These are phyloP conservation scores for Eupeodes luniger DNA, from an alignment of 2,888 invertebrate species.

Conservation along the genomic window DNA sequence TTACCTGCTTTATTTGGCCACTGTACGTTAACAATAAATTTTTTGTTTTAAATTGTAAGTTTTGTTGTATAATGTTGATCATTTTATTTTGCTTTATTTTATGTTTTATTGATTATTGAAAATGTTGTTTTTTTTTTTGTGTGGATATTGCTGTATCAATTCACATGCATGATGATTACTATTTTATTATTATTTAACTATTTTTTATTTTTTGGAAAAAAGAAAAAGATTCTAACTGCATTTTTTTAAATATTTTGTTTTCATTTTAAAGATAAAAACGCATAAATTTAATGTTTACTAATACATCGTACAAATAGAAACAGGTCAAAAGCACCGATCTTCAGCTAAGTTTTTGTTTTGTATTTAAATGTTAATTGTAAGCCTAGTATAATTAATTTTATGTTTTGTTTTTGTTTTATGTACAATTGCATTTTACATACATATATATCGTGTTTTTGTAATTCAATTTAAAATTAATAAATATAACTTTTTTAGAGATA, in stretches of 20 bases:
- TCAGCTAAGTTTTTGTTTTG: constrained; percentile 83
- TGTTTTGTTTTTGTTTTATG: constrained; percentile 33
- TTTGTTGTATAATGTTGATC: constrained; percentile 64
- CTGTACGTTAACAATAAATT: constrained; percentile 79
- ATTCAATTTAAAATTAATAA: constrained; percentile 66
- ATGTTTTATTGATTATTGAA: constrained; percentile 65
- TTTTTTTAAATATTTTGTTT: constrained; percentile 54
- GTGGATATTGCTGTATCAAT: constrained; percentile 67
- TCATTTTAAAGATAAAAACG: constrained; percentile 43
- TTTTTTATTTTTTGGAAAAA: constrained; percentile 49
- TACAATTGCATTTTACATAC: constrained; percentile 62
- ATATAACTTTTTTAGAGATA: constrained; percentile 73
- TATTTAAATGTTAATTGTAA: constrained; percentile 71
- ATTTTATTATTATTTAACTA: constrained; percentile 36
- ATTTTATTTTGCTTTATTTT: constrained; percentile 44
- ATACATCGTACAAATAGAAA: constrained; percentile 84
- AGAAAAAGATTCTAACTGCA: constrained; percentile 40
- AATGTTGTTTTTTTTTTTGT: constrained; percentile 17
- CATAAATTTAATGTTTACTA: constrained; percentile 80
- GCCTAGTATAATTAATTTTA: constrained; percentile 60
- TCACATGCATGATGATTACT: constrained; percentile 70
- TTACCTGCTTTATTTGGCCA: constrained; percentile 81
- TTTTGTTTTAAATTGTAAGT: constrained; percentile 38
- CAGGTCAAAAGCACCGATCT: constrained; percentile 85
- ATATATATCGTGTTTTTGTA: background rate